Percentiles rank a stretch among this genome's conserved stretches.
phyloP scores from a whole-genome alignment of 2,888 invertebrate species.

The Dryocosmus kuriphilus region DNA sequence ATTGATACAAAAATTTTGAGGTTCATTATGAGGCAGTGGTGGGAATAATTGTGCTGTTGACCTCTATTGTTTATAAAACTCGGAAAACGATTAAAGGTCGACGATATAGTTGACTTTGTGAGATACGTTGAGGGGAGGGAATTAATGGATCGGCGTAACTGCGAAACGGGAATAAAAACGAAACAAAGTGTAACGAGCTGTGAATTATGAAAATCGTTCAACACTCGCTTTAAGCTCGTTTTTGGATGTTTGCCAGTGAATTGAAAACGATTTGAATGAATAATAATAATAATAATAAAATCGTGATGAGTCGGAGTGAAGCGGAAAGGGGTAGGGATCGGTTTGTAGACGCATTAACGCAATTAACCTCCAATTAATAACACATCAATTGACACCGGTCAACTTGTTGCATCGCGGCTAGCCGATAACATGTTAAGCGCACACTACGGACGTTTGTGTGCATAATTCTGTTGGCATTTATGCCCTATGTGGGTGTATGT shows the following conservation, averaged over 20 bases:
- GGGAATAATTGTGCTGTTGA: constrained; percentile 65
- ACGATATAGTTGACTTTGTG: constrained; percentile 26
- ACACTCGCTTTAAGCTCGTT: constrained; percentile 45
- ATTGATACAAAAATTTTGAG: neutral
- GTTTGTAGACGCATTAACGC: constrained; percentile 73
- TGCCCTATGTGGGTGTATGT: constrained; percentile 12
- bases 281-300: constrained; percentile 71
- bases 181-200: constrained; percentile 73
- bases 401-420: constrained; percentile 75
- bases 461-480: constrained; percentile 56
- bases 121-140: constrained; percentile 47
- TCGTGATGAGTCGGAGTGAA: constrained; percentile 51
- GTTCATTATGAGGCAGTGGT: constrained; percentile 11
- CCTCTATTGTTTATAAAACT: constrained; percentile 69
- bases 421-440: constrained; percentile 71
- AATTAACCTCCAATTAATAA: constrained; percentile 78
- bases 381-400: constrained; percentile 76
- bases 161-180: constrained; percentile 64
- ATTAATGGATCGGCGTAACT: constrained; percentile 56
- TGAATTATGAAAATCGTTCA: constrained; percentile 76
- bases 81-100: constrained; percentile 69
- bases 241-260: constrained; percentile 73
- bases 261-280: constrained; percentile 71
- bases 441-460: constrained; percentile 57
- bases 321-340: constrained; percentile 60